Percentiles rank a stretch among this genome's conserved stretches.
Evolutionary conservation across 1,140 invertebrate genomes (phyloP).

Genomic region (Eupristina koningsbergeri): DNA sequence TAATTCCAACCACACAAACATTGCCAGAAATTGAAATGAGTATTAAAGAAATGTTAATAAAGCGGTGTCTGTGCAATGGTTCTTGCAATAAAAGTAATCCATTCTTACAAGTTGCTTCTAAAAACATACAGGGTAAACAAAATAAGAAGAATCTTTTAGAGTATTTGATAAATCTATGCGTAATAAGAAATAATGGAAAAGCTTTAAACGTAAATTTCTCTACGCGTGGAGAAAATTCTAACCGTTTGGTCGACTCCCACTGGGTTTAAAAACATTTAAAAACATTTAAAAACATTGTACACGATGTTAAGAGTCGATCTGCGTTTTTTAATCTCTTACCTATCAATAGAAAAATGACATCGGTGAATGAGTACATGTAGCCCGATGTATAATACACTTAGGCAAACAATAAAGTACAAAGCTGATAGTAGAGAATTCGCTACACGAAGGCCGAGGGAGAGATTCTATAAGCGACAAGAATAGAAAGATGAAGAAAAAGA

Average conservation of each 20-base stretch:
- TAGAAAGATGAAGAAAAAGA: constrained; percentile 24
- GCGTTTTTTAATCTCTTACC: not conserved
- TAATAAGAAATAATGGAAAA: not conserved
- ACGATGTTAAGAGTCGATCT: constrained; percentile 1
- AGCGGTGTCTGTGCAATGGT: too few relatives aligned
- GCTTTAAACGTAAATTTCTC: not conserved
- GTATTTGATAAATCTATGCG: not conserved
- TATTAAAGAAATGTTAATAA: not conserved
- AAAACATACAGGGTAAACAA: too few relatives aligned
- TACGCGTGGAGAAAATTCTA: not conserved
- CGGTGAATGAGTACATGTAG: constrained; percentile 17
- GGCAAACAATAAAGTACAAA: constrained; percentile 29
- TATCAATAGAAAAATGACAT: constrained; percentile 16
- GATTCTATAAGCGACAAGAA: constrained; percentile 9
- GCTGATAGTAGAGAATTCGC: constrained; percentile 13
- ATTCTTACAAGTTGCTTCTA: too few relatives aligned
- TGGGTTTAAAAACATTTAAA: too few relatives aligned
- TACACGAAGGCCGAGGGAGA: constrained; percentile 29
- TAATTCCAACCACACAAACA: not conserved
- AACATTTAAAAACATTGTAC: constrained; percentile 20
- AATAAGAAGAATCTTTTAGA: too few relatives aligned
- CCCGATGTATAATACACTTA: constrained; percentile 22
- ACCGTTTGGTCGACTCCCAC: not conserved
- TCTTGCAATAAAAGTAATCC: too few relatives aligned
- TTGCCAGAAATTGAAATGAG: not conserved